Evolutionary conservation across 92 coral and sea anemone genomes (phyloP), one percentile per base, ranked within the genome.

Genomic region (Epizoanthus stellaris): DNA sequence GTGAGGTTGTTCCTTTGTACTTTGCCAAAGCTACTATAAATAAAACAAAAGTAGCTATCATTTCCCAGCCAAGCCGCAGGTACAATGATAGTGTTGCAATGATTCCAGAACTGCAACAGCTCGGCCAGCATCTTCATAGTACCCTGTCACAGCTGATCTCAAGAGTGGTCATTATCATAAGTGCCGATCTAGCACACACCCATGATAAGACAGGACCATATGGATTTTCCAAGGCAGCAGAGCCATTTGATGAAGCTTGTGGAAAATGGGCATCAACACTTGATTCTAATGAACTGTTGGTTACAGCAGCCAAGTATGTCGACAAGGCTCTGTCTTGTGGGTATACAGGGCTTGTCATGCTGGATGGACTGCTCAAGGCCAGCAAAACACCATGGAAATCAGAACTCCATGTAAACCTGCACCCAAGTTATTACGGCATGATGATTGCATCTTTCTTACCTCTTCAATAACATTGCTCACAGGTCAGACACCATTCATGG

Each of bases 391-490:
- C 64, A 14, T 92, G 93, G 91, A 69, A 80, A 66, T 90, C 95
- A 5, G 88, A 75, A 30, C 88, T 92, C 30, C 86, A 84, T 58
- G 91, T 80, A 39, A 92, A 90, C 70, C 72, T 65, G 12, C 95
- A 92, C 53, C 95, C 95, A 13, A 92, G 95, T 66, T 92, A 92
- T 65, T 92, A 92, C n/a, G 93, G 95, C 8, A 92, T 92, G 95
- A 90, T 92, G 95, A 72, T 92, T 67, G 95, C 95, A 19, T 90
- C 93, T 60, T 92, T 89, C 61, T 36, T 82, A 19, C 91, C 91
- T 12, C 69, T 36, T 77, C 21, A 79, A 14, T 42, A 21, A 79
- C 40, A 16, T 5, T 67, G 71, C 71, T 3, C 30, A 65, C 0
- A 5, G 12, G 11, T 9, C 56, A 52, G 56, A 13, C 3, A 52